Percentiles rank a stretch among this genome's conserved stretches.
These are phyloP conservation scores for Philhelius pedissequus DNA, from an alignment of 2,888 invertebrate genomes.

Conservation along the genomic window DNA sequence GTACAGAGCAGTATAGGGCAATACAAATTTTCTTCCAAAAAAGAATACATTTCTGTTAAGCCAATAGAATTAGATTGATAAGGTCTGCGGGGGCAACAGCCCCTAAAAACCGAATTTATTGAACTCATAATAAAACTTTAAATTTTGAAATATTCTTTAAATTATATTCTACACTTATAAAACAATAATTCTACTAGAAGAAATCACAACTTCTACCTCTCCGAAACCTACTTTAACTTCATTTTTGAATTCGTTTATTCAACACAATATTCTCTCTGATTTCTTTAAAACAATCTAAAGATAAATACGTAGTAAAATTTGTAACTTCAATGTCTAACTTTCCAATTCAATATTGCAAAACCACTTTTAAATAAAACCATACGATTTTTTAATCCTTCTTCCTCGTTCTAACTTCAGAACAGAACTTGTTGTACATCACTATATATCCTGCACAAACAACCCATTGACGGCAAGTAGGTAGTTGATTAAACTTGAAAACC, in stretches of 20 bases:
- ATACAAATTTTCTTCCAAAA: too few relatives aligned
- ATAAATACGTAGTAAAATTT: not conserved
- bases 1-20: too few relatives aligned
- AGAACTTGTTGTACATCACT: not conserved
- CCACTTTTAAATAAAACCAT: not conserved
- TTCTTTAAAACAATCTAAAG: not conserved
- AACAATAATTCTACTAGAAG: too few relatives aligned
- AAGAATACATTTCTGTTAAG: too few relatives aligned
- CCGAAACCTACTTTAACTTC: too few relatives aligned
- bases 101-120: too few relatives aligned
- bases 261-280: not conserved
- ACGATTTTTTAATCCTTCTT: not conserved
- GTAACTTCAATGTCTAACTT: not conserved
- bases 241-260: not conserved
- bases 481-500: slow-evolving; percentile 20
- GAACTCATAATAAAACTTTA: too few relatives aligned
- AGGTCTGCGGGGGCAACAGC: too few relatives aligned
- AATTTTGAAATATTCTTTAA: too few relatives aligned
- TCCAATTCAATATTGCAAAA: not conserved
- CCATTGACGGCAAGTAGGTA: not conserved
- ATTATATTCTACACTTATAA: too few relatives aligned
- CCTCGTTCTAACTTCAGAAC: not conserved
- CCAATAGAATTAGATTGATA: too few relatives aligned
- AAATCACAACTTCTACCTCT: too few relatives aligned
- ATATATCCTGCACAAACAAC: not conserved